Evolutionary conservation across 2,113 vertebrate species (phyloP).

Genomic region (Ophthalmolycus amberensis): DNA sequence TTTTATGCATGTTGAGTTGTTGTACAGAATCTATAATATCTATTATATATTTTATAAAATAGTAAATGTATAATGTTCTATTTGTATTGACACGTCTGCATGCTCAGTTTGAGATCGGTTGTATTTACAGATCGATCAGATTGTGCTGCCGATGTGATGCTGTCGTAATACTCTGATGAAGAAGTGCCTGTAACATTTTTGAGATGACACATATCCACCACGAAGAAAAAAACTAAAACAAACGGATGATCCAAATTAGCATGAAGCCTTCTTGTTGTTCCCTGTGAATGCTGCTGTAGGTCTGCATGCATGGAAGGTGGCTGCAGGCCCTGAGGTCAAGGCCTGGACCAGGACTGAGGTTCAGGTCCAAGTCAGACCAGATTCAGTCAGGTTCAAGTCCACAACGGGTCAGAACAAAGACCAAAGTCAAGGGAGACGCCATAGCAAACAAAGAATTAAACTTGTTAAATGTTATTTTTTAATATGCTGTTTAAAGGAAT

Average conservation of each 20-base stretch:
- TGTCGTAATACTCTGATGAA: constrained; percentile 48
- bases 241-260: constrained; percentile 50
- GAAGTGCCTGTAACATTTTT: constrained; percentile 77
- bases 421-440: neutral
- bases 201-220: constrained; percentile 48
- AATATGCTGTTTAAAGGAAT: too few relatives aligned
- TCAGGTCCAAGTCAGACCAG: neutral
- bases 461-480: neutral
- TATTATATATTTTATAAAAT: constrained; percentile 66
- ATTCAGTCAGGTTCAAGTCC: neutral
- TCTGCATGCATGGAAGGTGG: constrained; percentile 55
- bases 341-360: constrained; percentile 52
- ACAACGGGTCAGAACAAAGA: neutral
- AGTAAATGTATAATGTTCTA: constrained; percentile 40
- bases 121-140: constrained; percentile 45
- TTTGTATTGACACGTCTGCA: constrained; percentile 58
- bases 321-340: constrained; percentile 21
- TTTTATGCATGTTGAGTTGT: constrained; percentile 68
- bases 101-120: constrained; percentile 42
- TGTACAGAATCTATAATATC: constrained; percentile 67
- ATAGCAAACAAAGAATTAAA: neutral
- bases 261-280: constrained; percentile 68
- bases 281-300: constrained; percentile 58
- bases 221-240: neutral
- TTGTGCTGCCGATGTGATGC: constrained; percentile 48